Base-by-base conservation (phyloP, 2,888 invertebrate species). In the Ceratothoa steindachneri region DNA sequence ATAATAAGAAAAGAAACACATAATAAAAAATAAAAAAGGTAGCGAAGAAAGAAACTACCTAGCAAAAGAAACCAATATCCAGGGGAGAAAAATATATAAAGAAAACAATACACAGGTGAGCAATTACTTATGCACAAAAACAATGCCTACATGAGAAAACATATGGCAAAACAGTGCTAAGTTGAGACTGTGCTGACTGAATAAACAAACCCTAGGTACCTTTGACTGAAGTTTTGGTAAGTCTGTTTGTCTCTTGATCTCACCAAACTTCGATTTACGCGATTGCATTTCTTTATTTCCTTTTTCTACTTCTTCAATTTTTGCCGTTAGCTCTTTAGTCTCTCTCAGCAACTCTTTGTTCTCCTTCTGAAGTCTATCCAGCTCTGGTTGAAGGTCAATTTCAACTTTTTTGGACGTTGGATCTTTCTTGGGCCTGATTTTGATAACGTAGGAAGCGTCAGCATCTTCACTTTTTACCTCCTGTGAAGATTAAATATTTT, bases 261-360 rank as follows among this genome's bases (percentile, higher is more conserved):
- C 77, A 15, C 75, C 91, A 68, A 89, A 87, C 53, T 88, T 86
- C 81, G 91, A 89, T 82, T 92, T 89, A 84, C 92, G 91, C 0
- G 90, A 88, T 22, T 90, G 90, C 87, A 94, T 88, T 82, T 92
- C 90, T 65, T 93, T 84, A 5, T 95, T 85, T 0, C 91, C 89
- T 65, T 89, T 88, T 82, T 93, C 93, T 64, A 91, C 91, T 22
- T 89, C 90, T 83, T 96, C 93, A 88, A 92, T 95, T 60, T 92
- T 89, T 64, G 88, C 88, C 84, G 92, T 93, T 93, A 94, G 95
- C 30, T 90, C 88, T 0, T 89, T 85, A 0, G 92, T 89, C 83
- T 97, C 96, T 82, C 92, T 92, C 84, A 96, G 94, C 71, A 95
- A 85, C 83, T 90, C 91, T 81, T 90, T 88, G 84, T 96, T 97